Evolutionary conservation across 2,797 vertebrate species (phyloP), one percentile per base, ranked within the genome.

Genomic region (Ambastaia sidthimunki): DNA sequence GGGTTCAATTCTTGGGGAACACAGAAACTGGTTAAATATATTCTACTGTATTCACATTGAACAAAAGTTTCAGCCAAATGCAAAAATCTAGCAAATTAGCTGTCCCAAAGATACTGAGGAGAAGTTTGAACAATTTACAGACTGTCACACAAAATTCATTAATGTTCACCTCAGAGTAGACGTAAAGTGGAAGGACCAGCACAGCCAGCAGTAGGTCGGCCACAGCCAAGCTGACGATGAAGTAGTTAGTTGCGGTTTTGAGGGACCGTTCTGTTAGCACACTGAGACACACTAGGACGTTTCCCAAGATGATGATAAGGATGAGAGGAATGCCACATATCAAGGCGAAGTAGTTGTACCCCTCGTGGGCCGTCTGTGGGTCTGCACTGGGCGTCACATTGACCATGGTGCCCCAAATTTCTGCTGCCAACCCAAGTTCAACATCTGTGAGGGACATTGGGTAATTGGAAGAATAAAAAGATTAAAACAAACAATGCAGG

Each of bases 161-260:
- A 3, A 50, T 1, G 1, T 88, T 87, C 11, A 94, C 93, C 92
- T 94, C 92, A 1, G 91, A 91, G 86, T 94, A 93, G 52, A 94
- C 90, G 2, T 89, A 94, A 16, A 94, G 91, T 0, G 93, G 93
- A 25, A 94, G 88, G 50, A 94, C 93, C 70, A 94, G 86, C 48
- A 93, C 85, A 0, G 93, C 93, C 78, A 94, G 89, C 78, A 94
- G 89, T 44, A 94, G 89, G 82, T 94, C 93, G 0, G 93, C 93
- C 52, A 90, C 91, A 0, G 92, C 87, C 84, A 94, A 87, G 83
- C 92, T 93, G 81, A 94, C 89, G 55, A 94, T 94, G 86, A 94
- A 94, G 85, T 94, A 94, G 83, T 94, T 93, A 48, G 92, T 94
- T 44, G 93, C 91, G 0, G 93, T 94, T 82, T 94, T 93, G n/a